Base-by-base conservation (phyloP, 2,888 invertebrate genomes). In the Ecliptopera silaceata region DNA sequence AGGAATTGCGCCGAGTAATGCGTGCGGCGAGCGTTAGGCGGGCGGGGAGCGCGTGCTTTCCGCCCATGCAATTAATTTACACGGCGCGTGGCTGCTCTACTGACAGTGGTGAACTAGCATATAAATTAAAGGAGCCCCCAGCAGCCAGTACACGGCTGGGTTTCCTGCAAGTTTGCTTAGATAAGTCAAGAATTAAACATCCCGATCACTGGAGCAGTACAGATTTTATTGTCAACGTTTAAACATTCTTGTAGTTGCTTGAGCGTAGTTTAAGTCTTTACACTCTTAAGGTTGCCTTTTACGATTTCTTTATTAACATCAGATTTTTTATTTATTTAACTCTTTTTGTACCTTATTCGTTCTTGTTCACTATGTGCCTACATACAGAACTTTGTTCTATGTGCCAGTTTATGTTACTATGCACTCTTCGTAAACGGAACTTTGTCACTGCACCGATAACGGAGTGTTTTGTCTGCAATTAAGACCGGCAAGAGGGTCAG, bases 391-490 rank as follows among this genome's bases (percentile, higher is more conserved):
- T 12, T 12, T 29, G 39, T 48, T 78, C 61, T 74, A 70, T 66
- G 74, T 65, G 72, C 79, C 80, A 83, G 80, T 87, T 86, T 87
- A 84, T 84, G 80, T 82, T 79, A 81, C 80, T 83, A 77, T 81
- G 77, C 74, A 70, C 74, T 72, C 69, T 69, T 79, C 86, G 74
- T 82, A 86, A 86, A 87, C 79, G 84, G 82, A 82, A 83, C 82
- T 77, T 80, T 74, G 83, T 77, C 77, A 73, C 75, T 77, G 69
- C 70, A 69, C 77, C 71, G 80, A 80, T 88, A 89, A 86, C 86
- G 82, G 84, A 80, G 82, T 75, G 84, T 87, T 90, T 88, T 86
- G 88, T 86, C 75, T 80, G 84, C 85, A 89, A 90, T 89, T 90
- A 90, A 88, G 87, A 85, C 71, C 83, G 74, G 71, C 76, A 69